Base-by-base conservation (phyloP, 92 coral and sea anemone genomes). In the Phymanthus crucifer region DNA sequence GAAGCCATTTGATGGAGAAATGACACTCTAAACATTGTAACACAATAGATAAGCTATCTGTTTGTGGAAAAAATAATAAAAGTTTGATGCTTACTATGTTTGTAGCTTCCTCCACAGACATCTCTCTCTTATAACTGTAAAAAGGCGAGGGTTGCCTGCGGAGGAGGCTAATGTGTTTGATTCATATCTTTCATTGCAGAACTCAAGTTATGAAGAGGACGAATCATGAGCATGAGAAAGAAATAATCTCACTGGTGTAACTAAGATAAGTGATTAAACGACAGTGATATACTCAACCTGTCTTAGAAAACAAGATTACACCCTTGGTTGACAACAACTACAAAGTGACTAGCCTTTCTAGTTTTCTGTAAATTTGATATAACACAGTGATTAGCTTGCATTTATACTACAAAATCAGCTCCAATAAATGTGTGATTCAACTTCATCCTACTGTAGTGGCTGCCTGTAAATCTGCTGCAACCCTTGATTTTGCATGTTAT, bases 331-430 rank as follows among this genome's bases (percentile, higher is more conserved):
- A 61, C 1, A 34, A 61, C 16, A 27, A 61, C 32, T 76, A 57
- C 40, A 54, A 36, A 10, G 27, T 38, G 57, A 77, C 38, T 58
- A 77, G 81, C 65, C 72, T 64, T 77, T 61, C 43, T 77, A 77
- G 68, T 33, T 26, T 18, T 24, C 43, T 38, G 48, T 40, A 45
- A 35, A n/a, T 77, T 77, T 77, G 72, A 77, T 77, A 77, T 70
- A 36, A 61, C 32, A 61, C 68, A 27, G 68, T 61, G 27, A 61
- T 61, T 27, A 61, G 68, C 32, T 26, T 61, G 68, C 68, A 61
- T 61, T 61, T 61, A 61, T 61, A 61, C 68, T 61, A 61, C 27
- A 34, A 61, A 24, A 61, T 61, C 27, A 61, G 68, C 68, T 61
- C 68, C 13, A 61, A 24, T 61, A 61, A 61, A 61, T 61, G 68